These are phyloP conservation scores for Psylliodes chrysocephalus DNA, from an alignment of 2,888 invertebrate genomes.

Conservation along the genomic window DNA sequence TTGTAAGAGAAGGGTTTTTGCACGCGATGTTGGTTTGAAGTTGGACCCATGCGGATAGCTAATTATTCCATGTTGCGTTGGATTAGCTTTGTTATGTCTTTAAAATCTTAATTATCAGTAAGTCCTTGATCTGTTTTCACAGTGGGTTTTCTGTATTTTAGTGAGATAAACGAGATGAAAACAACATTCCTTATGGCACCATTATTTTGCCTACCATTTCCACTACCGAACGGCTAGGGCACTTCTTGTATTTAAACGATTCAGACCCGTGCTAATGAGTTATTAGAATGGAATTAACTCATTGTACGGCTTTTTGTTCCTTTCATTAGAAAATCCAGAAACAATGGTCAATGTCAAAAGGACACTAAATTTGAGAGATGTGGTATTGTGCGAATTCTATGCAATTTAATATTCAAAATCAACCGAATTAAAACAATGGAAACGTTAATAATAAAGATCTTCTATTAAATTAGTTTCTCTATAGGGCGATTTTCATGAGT, in stretches of 20 bases:
- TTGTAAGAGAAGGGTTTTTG: no score
- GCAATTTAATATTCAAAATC: not conserved
- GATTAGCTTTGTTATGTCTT: no score
- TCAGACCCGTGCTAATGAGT: conserved; percentile 11
- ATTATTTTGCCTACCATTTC: not conserved
- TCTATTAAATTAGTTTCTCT: not conserved
- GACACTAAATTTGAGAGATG: conserved; percentile 6
- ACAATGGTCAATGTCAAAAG: conserved; percentile 10
- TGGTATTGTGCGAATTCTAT: not conserved
- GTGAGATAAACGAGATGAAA: no score
- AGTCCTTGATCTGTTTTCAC: no score
- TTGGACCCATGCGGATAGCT: no score
- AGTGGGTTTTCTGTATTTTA: no score
- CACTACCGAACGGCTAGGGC: not conserved
- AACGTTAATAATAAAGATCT: not conserved
- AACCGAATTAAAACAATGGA: conserved; percentile 6
- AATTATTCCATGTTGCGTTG: no score
- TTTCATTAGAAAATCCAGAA: conserved; percentile 11
- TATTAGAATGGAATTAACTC: conserved; percentile 16
- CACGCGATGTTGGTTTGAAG: no score
- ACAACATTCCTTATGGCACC: no score
- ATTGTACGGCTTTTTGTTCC: conserved; percentile 13
- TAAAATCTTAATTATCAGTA: no score
- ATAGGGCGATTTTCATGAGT: no score
- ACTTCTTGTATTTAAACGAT: not conserved